Evolutionary conservation across 2,888 invertebrate genomes (phyloP), one percentile per base, ranked within the genome.

Genomic region (Axea sp.): DNA sequence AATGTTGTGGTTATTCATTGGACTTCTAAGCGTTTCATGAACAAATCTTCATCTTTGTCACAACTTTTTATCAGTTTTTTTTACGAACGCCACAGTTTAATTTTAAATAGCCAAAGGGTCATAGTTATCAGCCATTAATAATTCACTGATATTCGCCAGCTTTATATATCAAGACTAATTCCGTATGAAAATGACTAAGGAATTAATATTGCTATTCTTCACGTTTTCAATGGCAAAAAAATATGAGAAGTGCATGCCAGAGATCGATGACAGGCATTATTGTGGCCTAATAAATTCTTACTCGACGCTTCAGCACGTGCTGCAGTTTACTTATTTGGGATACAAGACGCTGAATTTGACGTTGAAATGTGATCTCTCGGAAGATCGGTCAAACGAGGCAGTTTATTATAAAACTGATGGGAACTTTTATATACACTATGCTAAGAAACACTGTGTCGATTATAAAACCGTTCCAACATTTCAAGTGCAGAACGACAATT

Each of bases 391-490:
- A 35, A 6, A 3, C 4, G 19, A 3, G 2, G 19, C 19, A 11
- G 55, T 55, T 17, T 65, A 65, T 28, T 65, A 65, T 5, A 65
- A 37, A 45, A 1, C 51, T 1, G 30, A 30, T 2, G 14, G 5
- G 1, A 65, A 55, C n/a, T 65, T n/a, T 47, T 65, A 65, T 11
- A 65, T 65, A 4, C 53, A 65, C 22, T 15, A 31, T n/a, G 65
- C 65, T 3, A 30, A 19, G 30, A 45, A 31, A 5, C 1, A 8
- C 1, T 65, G 65, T 15, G 33, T 53, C 5, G 12, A 26, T 12
- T 28, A 55, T 7, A 30, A 45, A 1, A 3, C 19, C 2, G 15
- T 9, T 0, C 45, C 65, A 1, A 30, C 0, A 15, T 65, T 55
- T 7, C n/a, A 37, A 22, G n/a, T 51, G 0, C 35, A 55, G 26